Base-by-base conservation (phyloP, 2,888 invertebrate species). In the Clivina fossor region DNA sequence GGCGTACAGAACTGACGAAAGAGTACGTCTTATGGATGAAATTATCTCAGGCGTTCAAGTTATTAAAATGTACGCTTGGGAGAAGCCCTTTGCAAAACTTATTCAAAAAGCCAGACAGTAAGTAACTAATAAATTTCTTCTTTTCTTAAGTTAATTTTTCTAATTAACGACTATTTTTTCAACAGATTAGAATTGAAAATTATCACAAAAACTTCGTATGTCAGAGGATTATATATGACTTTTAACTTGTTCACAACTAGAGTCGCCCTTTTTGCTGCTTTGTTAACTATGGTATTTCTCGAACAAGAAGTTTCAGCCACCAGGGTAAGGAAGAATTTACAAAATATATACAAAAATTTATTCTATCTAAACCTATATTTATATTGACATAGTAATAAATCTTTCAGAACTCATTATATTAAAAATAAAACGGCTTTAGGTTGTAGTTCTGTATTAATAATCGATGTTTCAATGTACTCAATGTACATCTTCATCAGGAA, bases 1-100 rank as follows among this genome's bases (percentile, higher is more conserved):
- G 1, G 95, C 96, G 0, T 76, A 80, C 59, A 81, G 88, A 69
- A 95, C 95, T 0, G 97, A 97, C 73, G 87, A 88, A 65, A 80
- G 97, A 60, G 90, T 97, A 33, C 83, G 92, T 48, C 79, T 95
- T 43, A 97, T 97, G 93, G 93, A 90, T 69, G 97, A 98, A 79
- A 86, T 97, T 63, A 88, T 97, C 60, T 83, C 83, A 56, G 96
- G 94, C 41, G 93, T 98, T 75, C 88, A 93, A 76, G 92, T 91
- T 59, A 83, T 86, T 61, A 86, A 87, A 71, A 83, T 84, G 83
- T 88, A 83, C 66, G 81, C 83, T 2, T 88, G 88, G 81, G 89
- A 89, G 66, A 81, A 79, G 58, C 84, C 86, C 0, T 88, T 88
- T 65, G 80, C 81, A 15, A 76, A 80, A 19, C 66, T 86, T 20